Evolutionary conservation across 2,797 vertebrate genomes (phyloP), one percentile per base, ranked within the genome.

Genomic region (Diplodus sargus): DNA sequence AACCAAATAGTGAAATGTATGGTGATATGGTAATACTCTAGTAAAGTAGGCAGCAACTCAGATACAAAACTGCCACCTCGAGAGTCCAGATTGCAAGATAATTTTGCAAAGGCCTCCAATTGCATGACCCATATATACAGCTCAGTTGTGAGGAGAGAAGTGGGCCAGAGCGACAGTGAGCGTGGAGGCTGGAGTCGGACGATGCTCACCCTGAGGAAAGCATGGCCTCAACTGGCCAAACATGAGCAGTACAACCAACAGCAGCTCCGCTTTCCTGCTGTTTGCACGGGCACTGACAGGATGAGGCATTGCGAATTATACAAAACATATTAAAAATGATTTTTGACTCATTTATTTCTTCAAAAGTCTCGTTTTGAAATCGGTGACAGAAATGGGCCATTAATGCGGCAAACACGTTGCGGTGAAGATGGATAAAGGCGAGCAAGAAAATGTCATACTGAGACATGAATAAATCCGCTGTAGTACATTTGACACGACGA

Each of bases 161-260:
- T 80, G 81, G 78, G 74, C 61, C 60, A 54, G 49, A 75, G 64
- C 28, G 34, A 79, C 23, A 56, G 74, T 20, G 22, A 42, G 18
- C 39, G 51, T 14, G 39, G 62, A 84, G 74, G 58, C 39, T 81
- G 83, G 66, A 64, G 75, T 61, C 74, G 70, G 63, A 23, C 45
- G 69, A 63, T 67, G 83, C 85, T 87, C 90, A 93, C 90, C 89
- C 91, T 95, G 90, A 95, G 94, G 95, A 94, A 95, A 95, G 94
- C 92, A 95, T 94, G 95, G 93, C 95, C 95, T 96, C 95, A 94
- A 74, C 95, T 96, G 95, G 95, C 85, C 94, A 93, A 93, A 95
- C 84, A 66, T 56, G 91, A 86, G 94, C 92, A 95, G 92, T 96
- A 87, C 95, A 96, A 87, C 86, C 73, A 51, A 39, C 13, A 83